phyloP scores from a whole-genome alignment of 1,140 invertebrate species.

The Drosophila gunungcola region DNA sequence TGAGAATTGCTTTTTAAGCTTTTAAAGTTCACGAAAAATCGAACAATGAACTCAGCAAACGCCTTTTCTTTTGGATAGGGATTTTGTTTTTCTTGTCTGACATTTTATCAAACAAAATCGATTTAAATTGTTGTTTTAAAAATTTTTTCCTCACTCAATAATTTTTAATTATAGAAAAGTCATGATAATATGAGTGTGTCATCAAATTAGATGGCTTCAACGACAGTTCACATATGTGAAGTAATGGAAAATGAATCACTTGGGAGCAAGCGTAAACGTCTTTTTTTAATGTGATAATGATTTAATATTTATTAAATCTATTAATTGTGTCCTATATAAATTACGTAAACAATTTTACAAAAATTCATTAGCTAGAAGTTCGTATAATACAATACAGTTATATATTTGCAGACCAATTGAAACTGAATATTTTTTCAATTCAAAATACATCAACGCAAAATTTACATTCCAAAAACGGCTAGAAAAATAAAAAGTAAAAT shows the following conservation, averaged over 20 bases:
- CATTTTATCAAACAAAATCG: slow-evolving; percentile 21
- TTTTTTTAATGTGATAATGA: background rate
- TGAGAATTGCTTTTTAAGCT: too few species aligned
- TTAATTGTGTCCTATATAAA: background rate
- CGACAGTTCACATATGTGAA: slow-evolving; percentile 4
- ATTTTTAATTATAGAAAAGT: slow-evolving; percentile 43
- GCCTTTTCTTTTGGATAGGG: slow-evolving; percentile 1
- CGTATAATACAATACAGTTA: too few species aligned
- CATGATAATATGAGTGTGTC: slow-evolving; percentile 20
- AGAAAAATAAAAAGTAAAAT: too few species aligned
- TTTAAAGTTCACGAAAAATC: background rate
- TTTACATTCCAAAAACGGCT: too few species aligned
- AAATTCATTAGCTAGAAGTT: too few species aligned
- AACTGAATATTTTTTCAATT: too few species aligned
- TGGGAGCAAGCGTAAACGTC: background rate
- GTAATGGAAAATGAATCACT: slow-evolving; percentile 17
- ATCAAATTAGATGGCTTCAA: slow-evolving; percentile 21
- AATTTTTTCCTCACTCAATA: slow-evolving; percentile 21
- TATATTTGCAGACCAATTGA: too few species aligned
- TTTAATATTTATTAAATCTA: background rate
- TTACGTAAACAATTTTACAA: background rate
- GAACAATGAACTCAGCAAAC: background rate
- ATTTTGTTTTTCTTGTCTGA: background rate
- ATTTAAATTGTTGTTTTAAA: slow-evolving; percentile 6
- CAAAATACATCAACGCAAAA: too few species aligned